A percentile compares a stretch with the other conserved stretches of the same genome.
Conservation (phyloP, 2,888 invertebrate genomes). For the Gymnosoma rotundatum region DNA sequence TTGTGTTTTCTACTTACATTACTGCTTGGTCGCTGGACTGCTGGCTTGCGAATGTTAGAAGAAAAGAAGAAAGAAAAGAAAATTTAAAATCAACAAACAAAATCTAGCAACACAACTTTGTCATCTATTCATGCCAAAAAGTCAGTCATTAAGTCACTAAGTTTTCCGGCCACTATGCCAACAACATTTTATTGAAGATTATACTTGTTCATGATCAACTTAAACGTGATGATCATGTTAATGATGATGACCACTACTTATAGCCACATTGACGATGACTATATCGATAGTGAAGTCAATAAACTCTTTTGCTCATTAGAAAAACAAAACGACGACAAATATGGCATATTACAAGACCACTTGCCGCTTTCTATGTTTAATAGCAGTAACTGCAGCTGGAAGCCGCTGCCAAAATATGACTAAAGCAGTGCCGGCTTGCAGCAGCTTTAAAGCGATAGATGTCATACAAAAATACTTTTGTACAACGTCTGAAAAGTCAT, state of each 20-base stretch:
- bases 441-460: slow-evolving; percentile 45
- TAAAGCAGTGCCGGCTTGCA: slow-evolving; percentile 6
- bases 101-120: slow-evolving; percentile 64
- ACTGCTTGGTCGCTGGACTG: background rate
- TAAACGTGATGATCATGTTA: slow-evolving; percentile 40
- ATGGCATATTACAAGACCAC: slow-evolving; percentile 66
- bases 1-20: background rate
- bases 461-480: slow-evolving; percentile 46
- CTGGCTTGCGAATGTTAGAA: slow-evolving; percentile 3
- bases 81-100: slow-evolving; percentile 48
- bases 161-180: slow-evolving; percentile 80
- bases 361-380: slow-evolving; percentile 56
- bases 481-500: slow-evolving; percentile 26
- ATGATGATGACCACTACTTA: slow-evolving; percentile 7
- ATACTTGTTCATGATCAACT: slow-evolving; percentile 37
- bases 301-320: slow-evolving; percentile 59
- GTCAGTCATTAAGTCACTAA: slow-evolving; percentile 80
- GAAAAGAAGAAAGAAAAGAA: slow-evolving; percentile 41
- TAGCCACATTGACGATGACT: slow-evolving; percentile 2
- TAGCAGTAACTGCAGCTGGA: slow-evolving; percentile 22
- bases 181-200: slow-evolving; percentile 69
- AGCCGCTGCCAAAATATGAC: slow-evolving; percentile 22
- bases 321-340: slow-evolving; percentile 44
- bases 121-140: slow-evolving; percentile 73
- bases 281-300: slow-evolving; percentile 55